Percentiles rank a stretch among this genome's conserved stretches.
These are phyloP conservation scores for Bettongia penicillata DNA, from an alignment of 2,113 vertebrate species.

Conservation along the genomic window DNA sequence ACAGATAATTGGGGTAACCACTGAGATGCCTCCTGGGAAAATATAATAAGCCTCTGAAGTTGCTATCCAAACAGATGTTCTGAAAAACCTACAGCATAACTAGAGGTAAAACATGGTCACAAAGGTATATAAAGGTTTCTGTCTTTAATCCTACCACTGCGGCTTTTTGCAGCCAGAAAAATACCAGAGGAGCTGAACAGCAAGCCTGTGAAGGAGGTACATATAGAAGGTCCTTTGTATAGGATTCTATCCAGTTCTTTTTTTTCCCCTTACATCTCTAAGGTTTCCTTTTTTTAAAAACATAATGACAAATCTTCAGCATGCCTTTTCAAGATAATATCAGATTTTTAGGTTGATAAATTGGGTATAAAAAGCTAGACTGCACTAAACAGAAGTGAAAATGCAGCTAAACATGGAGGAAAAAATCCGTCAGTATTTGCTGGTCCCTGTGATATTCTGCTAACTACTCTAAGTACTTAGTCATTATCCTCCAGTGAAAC, in stretches of 20 bases:
- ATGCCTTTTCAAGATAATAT: not conserved
- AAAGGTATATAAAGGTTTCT: not conserved
- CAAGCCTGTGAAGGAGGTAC: not conserved
- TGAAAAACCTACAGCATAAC: constrained; percentile 1
- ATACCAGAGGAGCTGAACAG: not conserved
- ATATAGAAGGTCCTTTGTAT: not conserved
- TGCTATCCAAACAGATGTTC: constrained; percentile 70
- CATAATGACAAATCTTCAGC: not conserved
- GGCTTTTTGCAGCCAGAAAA: not conserved
- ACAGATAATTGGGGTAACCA: constrained; percentile 68
- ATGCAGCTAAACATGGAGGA: not conserved
- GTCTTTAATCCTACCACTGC: constrained; percentile 26
- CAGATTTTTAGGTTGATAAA: constrained; percentile 17
- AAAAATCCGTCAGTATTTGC: not conserved
- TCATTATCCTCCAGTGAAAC: not conserved
- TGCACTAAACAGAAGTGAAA: not conserved
- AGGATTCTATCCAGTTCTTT: not conserved
- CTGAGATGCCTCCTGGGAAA: constrained; percentile 69
- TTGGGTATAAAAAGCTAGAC: not conserved
- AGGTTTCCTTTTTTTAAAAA: not conserved
- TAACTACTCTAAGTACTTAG: not conserved
- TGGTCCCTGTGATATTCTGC: not conserved
- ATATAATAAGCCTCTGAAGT: constrained; percentile 78
- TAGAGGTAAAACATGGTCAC: constrained; percentile 31
- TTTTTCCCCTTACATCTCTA: not conserved